Percentiles rank a stretch among this genome's conserved stretches.
Evolutionary conservation across 2,797 vertebrate species (phyloP).

Genomic region (Stomatorhinus walkeri): DNA sequence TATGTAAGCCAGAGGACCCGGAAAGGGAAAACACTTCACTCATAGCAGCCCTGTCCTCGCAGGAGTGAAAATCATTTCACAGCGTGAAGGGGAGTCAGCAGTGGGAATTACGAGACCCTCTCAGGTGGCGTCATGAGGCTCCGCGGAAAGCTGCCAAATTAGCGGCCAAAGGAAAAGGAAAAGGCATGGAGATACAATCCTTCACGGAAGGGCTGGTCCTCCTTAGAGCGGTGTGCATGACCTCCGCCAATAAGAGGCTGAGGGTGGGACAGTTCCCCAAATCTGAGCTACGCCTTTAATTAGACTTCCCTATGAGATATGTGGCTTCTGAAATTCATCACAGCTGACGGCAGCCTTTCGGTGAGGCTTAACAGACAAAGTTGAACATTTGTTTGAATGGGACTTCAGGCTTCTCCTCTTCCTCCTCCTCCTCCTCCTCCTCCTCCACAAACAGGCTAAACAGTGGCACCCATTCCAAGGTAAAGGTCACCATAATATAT

Average conservation of each 20-base stretch:
- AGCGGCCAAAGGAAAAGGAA: neutral
- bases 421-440: neutral
- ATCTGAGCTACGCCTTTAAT: neutral
- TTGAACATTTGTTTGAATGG: neutral
- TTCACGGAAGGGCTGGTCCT: neutral
- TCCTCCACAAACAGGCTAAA: neutral
- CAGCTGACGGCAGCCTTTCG: neutral
- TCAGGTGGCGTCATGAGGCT: neutral
- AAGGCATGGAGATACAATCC: neutral
- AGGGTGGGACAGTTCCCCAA: neutral
- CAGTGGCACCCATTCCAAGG: neutral
- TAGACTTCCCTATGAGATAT: neutral
- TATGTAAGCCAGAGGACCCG: neutral
- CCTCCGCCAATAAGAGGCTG: neutral
- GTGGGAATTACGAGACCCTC: neutral
- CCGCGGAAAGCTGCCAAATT: conserved; percentile 2
- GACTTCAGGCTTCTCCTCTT: neutral
- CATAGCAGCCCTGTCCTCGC: neutral
- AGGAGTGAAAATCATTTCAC: neutral
- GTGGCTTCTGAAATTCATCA: neutral
- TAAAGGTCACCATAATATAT: neutral
- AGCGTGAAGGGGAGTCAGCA: neutral
- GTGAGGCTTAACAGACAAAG: neutral
- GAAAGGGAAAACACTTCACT: neutral
- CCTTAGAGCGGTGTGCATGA: neutral